A percentile compares a stretch with the other conserved stretches of the same genome.
Conservation (phyloP, 2,888 invertebrate species). For the Oscheius sp. region DNA sequence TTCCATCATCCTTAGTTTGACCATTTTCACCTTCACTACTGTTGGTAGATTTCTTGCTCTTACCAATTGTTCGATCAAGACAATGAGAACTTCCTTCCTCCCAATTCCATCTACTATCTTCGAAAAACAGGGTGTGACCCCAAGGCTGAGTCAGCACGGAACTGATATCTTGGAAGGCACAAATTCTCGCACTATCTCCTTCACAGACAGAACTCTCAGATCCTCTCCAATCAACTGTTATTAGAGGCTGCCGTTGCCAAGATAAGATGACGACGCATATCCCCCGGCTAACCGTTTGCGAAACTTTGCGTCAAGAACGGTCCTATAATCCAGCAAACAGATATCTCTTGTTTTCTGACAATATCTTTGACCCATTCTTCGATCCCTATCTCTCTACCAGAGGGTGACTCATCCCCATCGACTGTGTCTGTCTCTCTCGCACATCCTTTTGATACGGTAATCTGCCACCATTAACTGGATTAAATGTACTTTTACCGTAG, state of each 20-base stretch:
- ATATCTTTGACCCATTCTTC: background rate
- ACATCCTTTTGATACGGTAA: slow-evolving; percentile 10
- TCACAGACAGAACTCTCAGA: background rate
- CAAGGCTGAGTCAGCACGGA: too few species aligned
- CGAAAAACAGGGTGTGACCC: too few species aligned
- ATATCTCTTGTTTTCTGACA: background rate
- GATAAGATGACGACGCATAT: slow-evolving; percentile 5
- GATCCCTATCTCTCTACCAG: background rate
- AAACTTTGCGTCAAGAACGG: slow-evolving; percentile 24
- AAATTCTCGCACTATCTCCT: background rate
- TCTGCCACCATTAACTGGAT: background rate
- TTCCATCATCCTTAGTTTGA: too few species aligned
- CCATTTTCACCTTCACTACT: too few species aligned
- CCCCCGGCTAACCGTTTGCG: background rate
- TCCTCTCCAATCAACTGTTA: slow-evolving; percentile 1
- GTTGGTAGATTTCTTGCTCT: too few species aligned
- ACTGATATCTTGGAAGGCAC: background rate
- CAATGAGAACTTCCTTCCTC: too few species aligned
- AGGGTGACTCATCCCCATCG: slow-evolving; percentile 7
- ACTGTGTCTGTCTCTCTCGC: background rate
- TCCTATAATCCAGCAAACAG: background rate
- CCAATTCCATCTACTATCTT: too few species aligned
- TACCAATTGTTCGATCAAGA: too few species aligned
- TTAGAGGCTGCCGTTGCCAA: background rate
- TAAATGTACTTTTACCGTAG: slow-evolving; percentile 1